phyloP scores from a whole-genome alignment of 2,797 vertebrate species.

The Podarcis lilfordi region DNA sequence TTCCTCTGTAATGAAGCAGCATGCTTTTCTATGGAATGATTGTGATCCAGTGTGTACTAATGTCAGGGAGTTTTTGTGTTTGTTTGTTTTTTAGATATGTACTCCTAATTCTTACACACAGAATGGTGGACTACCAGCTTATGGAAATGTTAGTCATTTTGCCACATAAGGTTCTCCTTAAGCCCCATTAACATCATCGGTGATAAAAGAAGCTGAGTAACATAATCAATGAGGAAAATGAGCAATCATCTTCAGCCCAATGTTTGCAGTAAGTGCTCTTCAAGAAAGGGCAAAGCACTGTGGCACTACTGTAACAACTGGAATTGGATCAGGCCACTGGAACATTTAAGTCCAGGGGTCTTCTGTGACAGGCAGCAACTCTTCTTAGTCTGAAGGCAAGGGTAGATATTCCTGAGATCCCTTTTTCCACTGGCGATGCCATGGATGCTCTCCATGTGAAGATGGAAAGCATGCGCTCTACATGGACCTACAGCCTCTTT shows the following conservation, averaged over 20 bases:
- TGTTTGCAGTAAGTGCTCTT: neutral
- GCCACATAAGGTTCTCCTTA: neutral
- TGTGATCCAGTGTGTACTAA: neutral
- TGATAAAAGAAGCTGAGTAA: neutral
- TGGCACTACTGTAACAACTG: no score
- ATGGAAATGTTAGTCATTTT: neutral
- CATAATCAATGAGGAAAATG: neutral
- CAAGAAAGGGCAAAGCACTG: neutral
- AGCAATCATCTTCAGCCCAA: neutral
- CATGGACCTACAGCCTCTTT: no score
- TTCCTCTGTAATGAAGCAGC: constrained; percentile 1
- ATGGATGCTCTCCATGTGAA: neutral
- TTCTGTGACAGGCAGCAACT: neutral
- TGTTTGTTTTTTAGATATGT: neutral
- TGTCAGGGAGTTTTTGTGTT: no score
- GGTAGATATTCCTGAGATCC: neutral
- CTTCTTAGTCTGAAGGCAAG: no score
- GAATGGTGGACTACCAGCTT: neutral
- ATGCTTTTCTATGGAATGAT: neutral
- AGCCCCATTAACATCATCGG: neutral
- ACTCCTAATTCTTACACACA: neutral
- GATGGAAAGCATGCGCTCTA: neutral
- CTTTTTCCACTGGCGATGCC: neutral
- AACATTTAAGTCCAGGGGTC: neutral
- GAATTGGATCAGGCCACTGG: neutral